Conservation (phyloP, 1,140 invertebrate genomes). For the Euwallacea fornicatus region DNA sequence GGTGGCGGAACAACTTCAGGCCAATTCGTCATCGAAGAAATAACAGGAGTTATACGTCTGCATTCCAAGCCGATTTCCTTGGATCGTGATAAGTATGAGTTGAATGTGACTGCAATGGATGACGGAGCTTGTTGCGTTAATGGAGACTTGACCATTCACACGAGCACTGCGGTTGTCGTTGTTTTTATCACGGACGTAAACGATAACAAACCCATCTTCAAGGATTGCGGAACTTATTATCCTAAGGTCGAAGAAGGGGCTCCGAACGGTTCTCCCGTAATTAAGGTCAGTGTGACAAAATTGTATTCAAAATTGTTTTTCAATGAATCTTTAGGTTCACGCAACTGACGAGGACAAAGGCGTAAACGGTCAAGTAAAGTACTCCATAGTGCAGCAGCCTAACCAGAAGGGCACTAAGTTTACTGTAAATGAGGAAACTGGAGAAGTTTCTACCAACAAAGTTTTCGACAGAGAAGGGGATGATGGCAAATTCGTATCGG, state of each 20-base stretch:
- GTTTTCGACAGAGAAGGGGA: constrained; percentile 95
- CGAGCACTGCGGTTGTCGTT: constrained; percentile 92
- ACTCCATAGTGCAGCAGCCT: constrained; percentile 94
- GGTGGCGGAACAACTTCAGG: constrained; percentile 83
- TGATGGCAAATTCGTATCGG: constrained; percentile 93
- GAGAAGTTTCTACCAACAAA: constrained; percentile 92
- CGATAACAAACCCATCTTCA: constrained; percentile 92
- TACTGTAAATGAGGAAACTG: constrained; percentile 91
- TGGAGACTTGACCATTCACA: constrained; percentile 82
- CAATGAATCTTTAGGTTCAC: constrained; percentile 54
- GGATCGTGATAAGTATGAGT: constrained; percentile 87
- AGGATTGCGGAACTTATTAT: constrained; percentile 87
- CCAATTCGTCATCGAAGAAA: constrained; percentile 93
- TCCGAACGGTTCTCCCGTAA: constrained; percentile 87
- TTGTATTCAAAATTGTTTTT: not conserved
- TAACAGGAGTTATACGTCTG: constrained; percentile 89
- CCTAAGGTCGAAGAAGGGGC: constrained; percentile 93
- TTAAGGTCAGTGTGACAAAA: constrained; percentile 67
- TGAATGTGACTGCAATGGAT: constrained; percentile 92
- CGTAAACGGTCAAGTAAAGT: constrained; percentile 89
- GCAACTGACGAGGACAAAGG: constrained; percentile 94
- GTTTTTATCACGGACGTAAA: constrained; percentile 97
- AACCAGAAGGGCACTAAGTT: constrained; percentile 96
- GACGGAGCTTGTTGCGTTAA: constrained; percentile 91
- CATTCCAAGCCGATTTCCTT: constrained; percentile 82